Evolutionary conservation across 1,140 invertebrate species (phyloP).

Genomic region (Orchesella cincta): DNA sequence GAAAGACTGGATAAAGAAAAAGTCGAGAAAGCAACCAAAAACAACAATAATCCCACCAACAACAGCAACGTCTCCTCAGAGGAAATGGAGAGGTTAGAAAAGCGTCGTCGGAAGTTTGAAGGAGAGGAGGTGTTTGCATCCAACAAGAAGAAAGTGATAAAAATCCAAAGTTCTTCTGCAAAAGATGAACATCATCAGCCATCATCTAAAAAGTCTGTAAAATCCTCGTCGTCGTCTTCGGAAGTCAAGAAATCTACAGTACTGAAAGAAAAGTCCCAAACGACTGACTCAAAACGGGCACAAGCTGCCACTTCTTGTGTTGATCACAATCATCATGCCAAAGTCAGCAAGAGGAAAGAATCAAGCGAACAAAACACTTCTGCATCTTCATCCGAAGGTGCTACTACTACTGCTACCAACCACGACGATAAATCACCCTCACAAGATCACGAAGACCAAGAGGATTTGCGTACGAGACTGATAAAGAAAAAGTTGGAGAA

Average conservation of each 20-base stretch:
- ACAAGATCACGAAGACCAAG: background rate
- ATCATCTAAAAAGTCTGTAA: background rate
- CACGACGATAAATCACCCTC: background rate
- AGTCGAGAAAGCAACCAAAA: background rate
- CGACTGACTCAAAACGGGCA: background rate
- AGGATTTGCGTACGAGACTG: slow-evolving; percentile 11
- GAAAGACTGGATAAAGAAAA: background rate
- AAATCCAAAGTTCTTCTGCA: background rate
- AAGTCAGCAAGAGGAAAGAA: too few species aligned
- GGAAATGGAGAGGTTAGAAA: slow-evolving; percentile 4
- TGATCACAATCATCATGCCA: too few species aligned
- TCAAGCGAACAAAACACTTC: too few species aligned
- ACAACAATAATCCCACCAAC: background rate
- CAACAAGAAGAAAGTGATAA: background rate
- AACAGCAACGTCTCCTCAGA: background rate
- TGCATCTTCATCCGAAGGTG: too few species aligned
- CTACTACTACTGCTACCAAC: too few species aligned
- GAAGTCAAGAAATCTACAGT: background rate
- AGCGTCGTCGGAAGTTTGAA: background rate
- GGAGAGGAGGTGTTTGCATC: background rate
- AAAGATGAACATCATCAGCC: background rate
- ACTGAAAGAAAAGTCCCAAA: background rate
- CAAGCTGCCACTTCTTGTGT: too few species aligned
- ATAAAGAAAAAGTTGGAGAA: slow-evolving; percentile 22
- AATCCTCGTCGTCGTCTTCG: background rate